Evolutionary conservation across 2,797 vertebrate species (phyloP), one percentile per base, ranked within the genome.

Genomic region (Peromyscus melanophrys): DNA sequence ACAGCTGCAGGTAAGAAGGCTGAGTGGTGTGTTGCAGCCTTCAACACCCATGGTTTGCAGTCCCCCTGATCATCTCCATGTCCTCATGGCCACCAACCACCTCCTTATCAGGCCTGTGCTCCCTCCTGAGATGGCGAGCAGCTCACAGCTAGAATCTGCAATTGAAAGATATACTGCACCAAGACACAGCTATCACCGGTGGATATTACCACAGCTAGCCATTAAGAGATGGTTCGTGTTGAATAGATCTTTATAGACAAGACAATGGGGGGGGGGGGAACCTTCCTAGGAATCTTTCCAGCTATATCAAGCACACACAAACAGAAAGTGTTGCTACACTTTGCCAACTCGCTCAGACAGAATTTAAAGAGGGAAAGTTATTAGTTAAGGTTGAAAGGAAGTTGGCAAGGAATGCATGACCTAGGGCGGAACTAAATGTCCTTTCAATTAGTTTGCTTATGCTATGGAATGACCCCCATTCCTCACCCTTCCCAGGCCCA

Each of bases 321-420:
- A 95, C 90, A 96, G 65, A 95, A 86, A 96, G 43, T 57, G 52
- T 92, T 84, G 75, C 40, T 84, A 91, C 7, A 23, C 69, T 81
- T 84, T 93, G 96, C 96, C 96, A 96, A 87, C 85, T 86, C 25
- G 29, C 40, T 95, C 88, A 95, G 97, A 94, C 92, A 77, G 92
- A 97, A 92, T 81, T 87, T 83, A 96, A 82, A 89, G 71, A 97
- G 10, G 49, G 80, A 84, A 95, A 94, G 69, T 97, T 96, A 88
- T 81, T 96, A 94, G 93, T 85, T 96, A 91, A 91, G 65, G 90
- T 86, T 96, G 96, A 96, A 89, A 97, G 90, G 89, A 95, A 94
- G 95, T 71, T 96, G 97, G 96, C 95, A 96, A 83, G 83, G 85
- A 83, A 85, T 6, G 19, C 46, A 84, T 85, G 76, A 63, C 97